Conservation (phyloP, 2,113 vertebrate genomes). For the Chaetodon trifascialis region DNA sequence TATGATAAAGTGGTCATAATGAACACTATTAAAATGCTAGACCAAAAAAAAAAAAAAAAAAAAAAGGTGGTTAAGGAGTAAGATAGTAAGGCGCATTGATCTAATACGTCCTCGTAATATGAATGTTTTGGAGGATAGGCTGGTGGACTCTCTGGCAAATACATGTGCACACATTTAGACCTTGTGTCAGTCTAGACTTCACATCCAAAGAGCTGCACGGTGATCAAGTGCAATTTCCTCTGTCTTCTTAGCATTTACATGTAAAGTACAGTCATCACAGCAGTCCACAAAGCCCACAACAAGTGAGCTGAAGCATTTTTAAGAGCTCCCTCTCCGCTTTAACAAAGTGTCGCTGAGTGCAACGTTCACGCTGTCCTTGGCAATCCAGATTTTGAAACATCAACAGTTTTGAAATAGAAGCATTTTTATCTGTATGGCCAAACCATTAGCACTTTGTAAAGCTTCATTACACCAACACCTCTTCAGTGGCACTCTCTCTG, state of each 20-base stretch:
- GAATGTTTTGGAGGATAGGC: neutral
- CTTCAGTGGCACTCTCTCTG: conserved; percentile 20
- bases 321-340: conserved; percentile 10
- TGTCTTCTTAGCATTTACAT: neutral
- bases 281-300: neutral
- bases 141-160: no score
- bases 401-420: conserved; percentile 62
- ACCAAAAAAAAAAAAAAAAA: neutral
- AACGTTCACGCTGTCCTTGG: conserved; percentile 45
- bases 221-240: neutral
- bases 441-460: conserved; percentile 52
- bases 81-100: neutral
- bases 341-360: conserved; percentile 42
- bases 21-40: conserved; percentile 35
- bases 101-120: neutral
- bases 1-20: conserved; percentile 57
- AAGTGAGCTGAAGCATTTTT: neutral
- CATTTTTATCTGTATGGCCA: conserved; percentile 48
- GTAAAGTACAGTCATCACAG: neutral
- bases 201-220: neutral
- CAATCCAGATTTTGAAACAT: conserved; percentile 51
- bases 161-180: neutral
- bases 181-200: neutral
- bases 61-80: conserved; percentile 30
- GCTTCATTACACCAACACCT: conserved; percentile 58